Evolutionary conservation across 2,797 vertebrate species (phyloP).

Genomic region (Valencia hispanica): DNA sequence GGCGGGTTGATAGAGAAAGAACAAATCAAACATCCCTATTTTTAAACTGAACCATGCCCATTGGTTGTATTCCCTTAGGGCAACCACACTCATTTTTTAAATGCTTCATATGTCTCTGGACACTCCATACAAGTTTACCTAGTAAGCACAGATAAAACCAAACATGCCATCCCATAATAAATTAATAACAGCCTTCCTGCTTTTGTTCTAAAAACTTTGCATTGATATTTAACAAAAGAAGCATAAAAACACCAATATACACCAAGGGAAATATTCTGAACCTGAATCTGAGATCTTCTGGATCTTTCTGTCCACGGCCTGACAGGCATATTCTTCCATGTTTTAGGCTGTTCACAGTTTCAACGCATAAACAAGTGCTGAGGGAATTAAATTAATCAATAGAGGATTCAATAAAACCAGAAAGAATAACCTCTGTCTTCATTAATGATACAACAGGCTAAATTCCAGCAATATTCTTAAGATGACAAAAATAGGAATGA

Average conservation of each 20-base stretch:
- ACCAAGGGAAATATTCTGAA: too few species aligned
- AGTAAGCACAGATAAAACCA: neutral
- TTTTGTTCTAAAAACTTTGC: neutral
- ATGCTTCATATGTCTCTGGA: neutral
- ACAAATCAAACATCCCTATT: neutral
- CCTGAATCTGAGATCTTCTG: neutral
- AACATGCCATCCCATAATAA: neutral
- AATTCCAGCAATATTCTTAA: neutral
- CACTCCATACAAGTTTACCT: conserved; percentile 1
- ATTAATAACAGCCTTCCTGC: neutral
- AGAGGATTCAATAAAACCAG: neutral
- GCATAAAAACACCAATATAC: neutral
- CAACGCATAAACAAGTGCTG: neutral
- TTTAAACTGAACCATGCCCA: neutral
- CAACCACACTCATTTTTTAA: conserved; percentile 8
- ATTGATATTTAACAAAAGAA: too few species aligned
- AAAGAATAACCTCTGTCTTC: neutral
- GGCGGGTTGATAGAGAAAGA: conserved; percentile 3
- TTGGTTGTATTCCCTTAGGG: neutral
- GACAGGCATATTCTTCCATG: neutral
- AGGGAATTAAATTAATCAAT: neutral
- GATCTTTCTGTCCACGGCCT: neutral
- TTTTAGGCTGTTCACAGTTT: too few species aligned
- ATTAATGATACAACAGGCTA: neutral
- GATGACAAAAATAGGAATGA: neutral